Conservation (phyloP, 2,797 vertebrate genomes). For the Sebastes reedi region DNA sequence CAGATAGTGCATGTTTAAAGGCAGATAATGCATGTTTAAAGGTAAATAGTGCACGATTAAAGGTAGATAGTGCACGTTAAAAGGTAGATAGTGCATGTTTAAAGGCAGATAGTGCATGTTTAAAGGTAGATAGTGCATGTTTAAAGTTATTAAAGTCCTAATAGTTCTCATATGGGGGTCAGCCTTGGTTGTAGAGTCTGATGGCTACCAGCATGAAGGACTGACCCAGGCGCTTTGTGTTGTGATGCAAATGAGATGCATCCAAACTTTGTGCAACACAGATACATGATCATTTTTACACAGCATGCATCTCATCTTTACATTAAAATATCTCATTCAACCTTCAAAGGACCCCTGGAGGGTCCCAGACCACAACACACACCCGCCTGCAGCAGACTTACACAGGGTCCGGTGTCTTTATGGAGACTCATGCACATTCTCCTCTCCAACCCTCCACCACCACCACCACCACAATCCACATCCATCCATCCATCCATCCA, state of each 20-base stretch:
- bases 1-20: too few relatives aligned
- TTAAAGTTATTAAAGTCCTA: too few relatives aligned
- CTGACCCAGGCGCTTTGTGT: too few relatives aligned
- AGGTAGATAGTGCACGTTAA: too few relatives aligned
- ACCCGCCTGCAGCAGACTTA: background rate
- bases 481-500: constrained; percentile 42
- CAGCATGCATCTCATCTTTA: background rate
- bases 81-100: too few relatives aligned
- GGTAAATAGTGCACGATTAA: rapidly evolving
- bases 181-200: too few relatives aligned
- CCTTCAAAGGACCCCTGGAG: background rate
- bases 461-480: background rate
- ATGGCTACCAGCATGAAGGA: too few relatives aligned
- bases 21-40: too few relatives aligned
- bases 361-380: background rate
- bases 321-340: background rate
- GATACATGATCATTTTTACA: background rate
- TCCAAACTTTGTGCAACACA: background rate
- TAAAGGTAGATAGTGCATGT: too few relatives aligned
- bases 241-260: too few relatives aligned
- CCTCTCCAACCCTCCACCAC: constrained; percentile 11
- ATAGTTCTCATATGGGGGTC: too few relatives aligned
- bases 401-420: background rate
- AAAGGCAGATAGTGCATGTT: too few relatives aligned
- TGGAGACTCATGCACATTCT: constrained; percentile 33